A percentile compares a stretch with the other conserved stretches of the same genome.
Evolutionary conservation across 1,140 invertebrate genomes (phyloP).

Genomic region (Stegodyphus mimosarum): DNA sequence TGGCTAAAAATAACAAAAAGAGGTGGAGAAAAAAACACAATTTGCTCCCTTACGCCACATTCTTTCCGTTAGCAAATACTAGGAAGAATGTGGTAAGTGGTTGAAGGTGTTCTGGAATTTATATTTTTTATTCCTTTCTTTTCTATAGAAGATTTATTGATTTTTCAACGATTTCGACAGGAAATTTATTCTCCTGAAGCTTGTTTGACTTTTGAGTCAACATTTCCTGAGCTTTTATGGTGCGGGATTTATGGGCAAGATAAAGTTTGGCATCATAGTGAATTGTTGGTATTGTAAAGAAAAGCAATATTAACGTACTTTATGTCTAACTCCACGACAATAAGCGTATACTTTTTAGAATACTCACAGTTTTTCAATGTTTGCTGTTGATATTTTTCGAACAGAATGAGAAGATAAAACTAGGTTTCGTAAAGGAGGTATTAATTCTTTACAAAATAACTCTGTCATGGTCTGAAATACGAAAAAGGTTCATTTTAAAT

Average conservation of each 20-base stretch:
- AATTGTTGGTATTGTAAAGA: slow-evolving; percentile 21
- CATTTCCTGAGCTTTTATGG: slow-evolving; percentile 47
- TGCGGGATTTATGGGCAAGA: slow-evolving; percentile 26
- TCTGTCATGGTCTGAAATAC: no score
- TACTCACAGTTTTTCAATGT: no score
- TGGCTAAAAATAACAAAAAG: slow-evolving; percentile 26
- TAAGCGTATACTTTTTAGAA: no score
- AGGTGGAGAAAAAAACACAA: slow-evolving; percentile 19
- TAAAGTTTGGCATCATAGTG: slow-evolving; percentile 12
- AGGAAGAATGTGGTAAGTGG: slow-evolving; percentile 51
- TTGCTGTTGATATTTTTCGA: no score
- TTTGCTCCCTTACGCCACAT: slow-evolving; percentile 18
- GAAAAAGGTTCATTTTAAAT: no score
- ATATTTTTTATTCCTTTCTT: slow-evolving; percentile 26
- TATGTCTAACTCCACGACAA: no score
- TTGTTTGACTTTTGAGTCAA: slow-evolving; percentile 53
- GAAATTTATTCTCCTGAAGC: slow-evolving; percentile 48
- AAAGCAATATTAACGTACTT: neutral
- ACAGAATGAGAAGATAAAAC: no score
- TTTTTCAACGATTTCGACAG: slow-evolving; percentile 54
- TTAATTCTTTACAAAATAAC: no score
- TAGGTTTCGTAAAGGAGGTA: no score
- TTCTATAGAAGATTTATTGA: slow-evolving; percentile 45
- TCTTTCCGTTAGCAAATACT: slow-evolving; percentile 42
- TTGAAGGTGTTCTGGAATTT: slow-evolving; percentile 49